Evolutionary conservation across 2,888 invertebrate genomes (phyloP).

Genomic region (Pammene fasciana): DNA sequence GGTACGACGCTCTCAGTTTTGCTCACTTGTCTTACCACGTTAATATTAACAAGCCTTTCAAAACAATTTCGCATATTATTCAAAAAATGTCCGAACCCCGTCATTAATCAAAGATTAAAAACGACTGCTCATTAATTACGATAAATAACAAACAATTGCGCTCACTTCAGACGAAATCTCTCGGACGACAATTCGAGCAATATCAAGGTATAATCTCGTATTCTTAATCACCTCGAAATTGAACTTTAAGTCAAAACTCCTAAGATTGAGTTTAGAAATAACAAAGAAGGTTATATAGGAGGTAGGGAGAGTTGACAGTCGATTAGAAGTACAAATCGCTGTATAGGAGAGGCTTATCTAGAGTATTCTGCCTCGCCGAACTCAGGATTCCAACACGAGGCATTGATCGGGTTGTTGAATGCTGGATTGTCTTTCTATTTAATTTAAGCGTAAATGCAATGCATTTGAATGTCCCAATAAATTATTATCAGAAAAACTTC

Average conservation of each 20-base stretch:
- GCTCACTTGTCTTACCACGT: background rate
- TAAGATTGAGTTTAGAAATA: background rate
- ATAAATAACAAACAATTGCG: constrained; percentile 22
- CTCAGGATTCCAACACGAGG: constrained; percentile 1
- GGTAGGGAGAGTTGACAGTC: background rate
- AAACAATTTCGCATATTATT: constrained; percentile 7
- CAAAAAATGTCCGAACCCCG: background rate
- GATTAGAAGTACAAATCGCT: constrained; percentile 28
- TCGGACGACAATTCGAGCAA: background rate
- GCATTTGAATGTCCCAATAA: background rate
- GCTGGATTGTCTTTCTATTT: constrained; percentile 22
- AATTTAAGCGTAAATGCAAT: constrained; percentile 9
- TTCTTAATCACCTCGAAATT: background rate
- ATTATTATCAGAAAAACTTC: background rate
- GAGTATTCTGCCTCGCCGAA: constrained; percentile 25
- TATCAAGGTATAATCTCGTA: background rate
- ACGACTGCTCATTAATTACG: constrained; percentile 19
- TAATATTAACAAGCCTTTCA: background rate
- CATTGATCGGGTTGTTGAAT: constrained; percentile 1
- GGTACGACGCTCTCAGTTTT: background rate
- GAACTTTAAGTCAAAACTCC: background rate
- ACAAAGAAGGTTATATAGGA: background rate
- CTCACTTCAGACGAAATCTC: constrained; percentile 10
- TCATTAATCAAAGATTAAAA: constrained; percentile 17
- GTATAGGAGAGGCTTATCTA: constrained; percentile 22